phyloP scores from a whole-genome alignment of 2,113 vertebrate species.

The Cynopterus brachyotis region DNA sequence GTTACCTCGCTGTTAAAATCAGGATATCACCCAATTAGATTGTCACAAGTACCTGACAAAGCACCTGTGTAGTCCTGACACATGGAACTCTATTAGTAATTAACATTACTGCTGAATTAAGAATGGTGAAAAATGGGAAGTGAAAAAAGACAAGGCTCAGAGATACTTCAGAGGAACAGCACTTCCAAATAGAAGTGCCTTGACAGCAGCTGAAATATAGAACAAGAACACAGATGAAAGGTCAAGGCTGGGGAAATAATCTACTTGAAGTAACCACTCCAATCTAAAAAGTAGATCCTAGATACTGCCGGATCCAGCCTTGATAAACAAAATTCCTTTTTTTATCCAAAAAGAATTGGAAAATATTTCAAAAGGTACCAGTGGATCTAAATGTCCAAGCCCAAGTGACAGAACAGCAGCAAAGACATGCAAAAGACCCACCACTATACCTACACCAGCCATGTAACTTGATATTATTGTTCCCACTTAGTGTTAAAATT shows the following conservation, averaged over 20 bases:
- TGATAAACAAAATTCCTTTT: neutral
- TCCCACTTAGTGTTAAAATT: neutral
- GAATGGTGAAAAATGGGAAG: neutral
- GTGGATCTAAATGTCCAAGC: neutral
- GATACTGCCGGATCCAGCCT: neutral
- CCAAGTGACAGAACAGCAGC: neutral
- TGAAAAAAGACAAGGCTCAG: slow-evolving; percentile 1
- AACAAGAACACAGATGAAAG: neutral
- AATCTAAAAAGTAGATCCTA: neutral
- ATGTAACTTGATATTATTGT: neutral
- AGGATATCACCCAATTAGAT: neutral
- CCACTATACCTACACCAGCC: neutral
- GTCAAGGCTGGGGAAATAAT: neutral
- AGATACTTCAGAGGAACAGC: neutral
- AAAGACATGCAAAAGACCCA: neutral
- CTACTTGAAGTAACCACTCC: neutral
- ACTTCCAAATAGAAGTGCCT: neutral
- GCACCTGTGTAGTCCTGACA: neutral
- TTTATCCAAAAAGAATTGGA: neutral
- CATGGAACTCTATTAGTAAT: neutral
- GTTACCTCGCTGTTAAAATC: neutral
- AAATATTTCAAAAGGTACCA: neutral
- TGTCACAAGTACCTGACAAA: neutral
- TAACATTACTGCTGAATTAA: neutral
- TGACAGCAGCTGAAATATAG: neutral